Base-by-base conservation (phyloP, 2,888 invertebrate species). In the Luffia ferchaultella region DNA sequence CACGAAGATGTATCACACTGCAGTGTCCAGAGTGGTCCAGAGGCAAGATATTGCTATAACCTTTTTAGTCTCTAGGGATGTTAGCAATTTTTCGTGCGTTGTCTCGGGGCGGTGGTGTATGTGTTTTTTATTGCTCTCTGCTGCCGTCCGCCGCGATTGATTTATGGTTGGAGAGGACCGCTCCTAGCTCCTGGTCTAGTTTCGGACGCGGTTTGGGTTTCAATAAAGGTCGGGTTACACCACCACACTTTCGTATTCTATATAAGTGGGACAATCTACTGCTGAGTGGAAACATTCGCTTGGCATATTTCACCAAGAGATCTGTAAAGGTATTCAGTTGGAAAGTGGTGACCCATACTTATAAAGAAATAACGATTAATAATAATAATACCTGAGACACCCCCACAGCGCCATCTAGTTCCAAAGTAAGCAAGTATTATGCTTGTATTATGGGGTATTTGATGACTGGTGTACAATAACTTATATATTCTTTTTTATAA, bases 71-170 rank as follows among this genome's bases (percentile, higher is more conserved):
- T 30, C 30, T 3, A 12, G 30, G 30, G 30, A 30, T 3, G 12
- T 55, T 60, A 64, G 59, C 60, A 62, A 64, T 68, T 67, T 70
- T 69, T 66, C 64, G 59, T 60, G 53, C 58, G 59, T 45, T 47
- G 52, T 57, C 53, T 47, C 50, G 52, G 57, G 60, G 58, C 30
- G 5, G 30, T 30, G 30, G 5, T 3, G 53, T n/a, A n/a, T n/a
- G 58, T 63, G 63, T 69, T 70, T 70, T 70, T 70, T 62, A 55
- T 60, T 60, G 62, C 63, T 62, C 64, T 60, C 60, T 55, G 57
- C 53, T 57, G 59, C 57, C 58, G 61, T 56, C 58, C 55, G 20
- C 41, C 52, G 57, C 62, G 71, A 70, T 73, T 72, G 72, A 73
- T 72, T 71, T 71, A 71, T 62, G 70, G 63, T 60, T 62, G 30